Conservation (phyloP, 1,140 invertebrate genomes). For the Hycleus phaleratus region DNA sequence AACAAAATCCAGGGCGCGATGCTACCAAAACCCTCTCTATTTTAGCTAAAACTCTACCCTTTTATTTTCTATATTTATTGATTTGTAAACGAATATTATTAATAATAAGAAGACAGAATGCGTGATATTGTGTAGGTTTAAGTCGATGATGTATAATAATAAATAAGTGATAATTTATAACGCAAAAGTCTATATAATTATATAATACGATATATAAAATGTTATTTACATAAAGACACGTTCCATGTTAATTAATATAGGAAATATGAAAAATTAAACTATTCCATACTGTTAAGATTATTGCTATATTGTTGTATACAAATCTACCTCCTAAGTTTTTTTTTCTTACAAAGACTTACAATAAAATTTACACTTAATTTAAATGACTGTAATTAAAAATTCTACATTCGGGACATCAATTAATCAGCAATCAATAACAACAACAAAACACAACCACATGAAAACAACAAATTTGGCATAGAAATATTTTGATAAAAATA, state of each 20-base stretch:
- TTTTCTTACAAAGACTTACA: slow-evolving; percentile 20
- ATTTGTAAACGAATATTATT: slow-evolving; percentile 5
- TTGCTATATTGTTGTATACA: slow-evolving; percentile 25
- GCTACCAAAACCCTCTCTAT: slow-evolving; percentile 17
- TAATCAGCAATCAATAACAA: background rate
- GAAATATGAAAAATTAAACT: slow-evolving; percentile 24
- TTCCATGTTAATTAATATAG: slow-evolving; percentile 25
- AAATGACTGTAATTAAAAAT: background rate
- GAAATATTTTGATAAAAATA: background rate
- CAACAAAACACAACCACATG: background rate
- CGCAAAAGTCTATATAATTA: slow-evolving; percentile 12
- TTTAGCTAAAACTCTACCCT: slow-evolving; percentile 11
- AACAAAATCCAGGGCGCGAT: slow-evolving; percentile 8
- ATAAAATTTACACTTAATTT: slow-evolving; percentile 20
- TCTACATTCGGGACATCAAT: slow-evolving; percentile 1
- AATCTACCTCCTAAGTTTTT: slow-evolving; percentile 20
- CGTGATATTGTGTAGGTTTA: slow-evolving; percentile 27
- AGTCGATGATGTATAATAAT: slow-evolving; percentile 16
- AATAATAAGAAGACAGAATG: slow-evolving; percentile 17
- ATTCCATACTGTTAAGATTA: slow-evolving; percentile 26
- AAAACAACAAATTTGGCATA: background rate
- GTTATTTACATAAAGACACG: slow-evolving; percentile 29
- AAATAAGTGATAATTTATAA: slow-evolving; percentile 31
- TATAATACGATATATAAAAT: slow-evolving; percentile 26
- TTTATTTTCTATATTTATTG: slow-evolving; percentile 29